Conservation (phyloP, 2,113 vertebrate genomes). For the Cygnus buccinator region DNA sequence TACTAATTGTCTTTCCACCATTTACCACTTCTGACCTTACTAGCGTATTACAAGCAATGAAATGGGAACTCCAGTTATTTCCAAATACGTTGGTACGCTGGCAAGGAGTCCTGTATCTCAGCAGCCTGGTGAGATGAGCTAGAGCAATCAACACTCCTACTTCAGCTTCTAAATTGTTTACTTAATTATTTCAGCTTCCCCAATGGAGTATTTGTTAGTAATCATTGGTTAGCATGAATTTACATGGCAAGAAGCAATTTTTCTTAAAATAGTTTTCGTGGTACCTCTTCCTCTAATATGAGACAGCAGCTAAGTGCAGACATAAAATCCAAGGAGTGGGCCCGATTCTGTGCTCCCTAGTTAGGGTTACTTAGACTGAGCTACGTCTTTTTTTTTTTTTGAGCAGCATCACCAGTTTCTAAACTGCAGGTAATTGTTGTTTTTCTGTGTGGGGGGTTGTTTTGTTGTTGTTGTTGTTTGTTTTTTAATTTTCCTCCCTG, state of each 20-base stretch:
- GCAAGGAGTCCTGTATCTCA: neutral
- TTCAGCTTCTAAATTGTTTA: neutral
- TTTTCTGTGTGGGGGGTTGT: neutral
- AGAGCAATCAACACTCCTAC: neutral
- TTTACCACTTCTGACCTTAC: neutral
- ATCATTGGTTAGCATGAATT: neutral
- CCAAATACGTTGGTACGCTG: neutral
- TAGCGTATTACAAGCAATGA: neutral
- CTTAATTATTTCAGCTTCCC: constrained; percentile 12
- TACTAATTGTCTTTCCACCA: neutral
- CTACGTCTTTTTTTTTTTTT: neutral
- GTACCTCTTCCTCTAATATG: neutral
- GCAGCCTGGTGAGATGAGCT: neutral
- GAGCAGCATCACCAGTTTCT: neutral
- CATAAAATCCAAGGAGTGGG: neutral
- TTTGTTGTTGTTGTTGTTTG: neutral
- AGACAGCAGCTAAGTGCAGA: neutral
- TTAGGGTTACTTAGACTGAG: neutral
- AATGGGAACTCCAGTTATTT: neutral
- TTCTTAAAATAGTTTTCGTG: neutral
- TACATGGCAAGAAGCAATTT: neutral
- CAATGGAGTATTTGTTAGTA: neutral
- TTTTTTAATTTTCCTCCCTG: neutral
- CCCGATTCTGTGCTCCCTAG: neutral
- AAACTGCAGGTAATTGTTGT: neutral